Conservation (phyloP, 2,888 invertebrate genomes). For the Tenthredo distinguenda region DNA sequence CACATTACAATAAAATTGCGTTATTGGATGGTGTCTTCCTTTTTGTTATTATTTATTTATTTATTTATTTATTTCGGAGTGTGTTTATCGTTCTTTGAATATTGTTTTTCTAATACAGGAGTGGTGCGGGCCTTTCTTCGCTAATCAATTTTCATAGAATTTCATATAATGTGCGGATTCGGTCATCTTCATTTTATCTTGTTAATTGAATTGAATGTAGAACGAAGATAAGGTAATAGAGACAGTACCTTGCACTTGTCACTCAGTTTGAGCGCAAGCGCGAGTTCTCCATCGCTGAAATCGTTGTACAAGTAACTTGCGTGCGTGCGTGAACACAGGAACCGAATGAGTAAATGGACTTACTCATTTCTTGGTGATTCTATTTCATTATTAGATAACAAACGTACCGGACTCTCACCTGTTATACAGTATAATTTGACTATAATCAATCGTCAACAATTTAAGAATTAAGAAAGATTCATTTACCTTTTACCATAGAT, state of each 20-base stretch:
- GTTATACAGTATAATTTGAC: neutral
- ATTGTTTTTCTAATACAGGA: conserved; percentile 55
- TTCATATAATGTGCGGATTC: neutral
- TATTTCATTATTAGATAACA: neutral
- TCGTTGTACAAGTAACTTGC: conserved; percentile 73
- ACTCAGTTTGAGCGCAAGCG: conserved; percentile 89
- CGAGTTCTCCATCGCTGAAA: conserved; percentile 81
- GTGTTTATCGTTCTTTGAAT: conserved; percentile 23
- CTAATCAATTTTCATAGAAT: too few species aligned
- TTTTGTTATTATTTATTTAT: neutral
- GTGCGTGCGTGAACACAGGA: conserved; percentile 81
- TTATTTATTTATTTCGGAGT: neutral
- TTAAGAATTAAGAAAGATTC: too few species aligned
- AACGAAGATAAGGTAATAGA: conserved; percentile 56
- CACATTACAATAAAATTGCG: conserved; percentile 32
- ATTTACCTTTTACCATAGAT: too few species aligned
- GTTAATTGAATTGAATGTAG: neutral
- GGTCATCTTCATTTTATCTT: neutral
- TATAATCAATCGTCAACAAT: neutral
- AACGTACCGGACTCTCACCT: neutral
- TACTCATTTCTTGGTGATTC: neutral
- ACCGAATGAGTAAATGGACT: conserved; percentile 59
- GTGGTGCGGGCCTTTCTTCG: conserved; percentile 57
- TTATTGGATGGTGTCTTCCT: conserved; percentile 21
- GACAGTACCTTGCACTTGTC: conserved; percentile 90